A percentile compares a stretch with the other conserved stretches of the same genome.
These are phyloP conservation scores for Ptychoptera contaminata DNA, from an alignment of 2,888 invertebrate species.

Conservation along the genomic window DNA sequence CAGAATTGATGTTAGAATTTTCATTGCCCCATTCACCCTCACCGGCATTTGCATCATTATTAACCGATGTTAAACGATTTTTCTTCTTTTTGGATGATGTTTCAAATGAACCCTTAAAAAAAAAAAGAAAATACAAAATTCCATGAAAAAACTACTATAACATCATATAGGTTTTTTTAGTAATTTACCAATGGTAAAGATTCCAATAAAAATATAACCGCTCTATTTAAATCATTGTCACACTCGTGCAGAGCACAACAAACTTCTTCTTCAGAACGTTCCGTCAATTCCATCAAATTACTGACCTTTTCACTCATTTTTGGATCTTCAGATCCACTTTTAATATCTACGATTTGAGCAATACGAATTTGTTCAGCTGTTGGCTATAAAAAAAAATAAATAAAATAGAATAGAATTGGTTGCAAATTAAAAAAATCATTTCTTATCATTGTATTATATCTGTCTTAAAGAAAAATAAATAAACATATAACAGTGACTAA, in stretches of 20 bases:
- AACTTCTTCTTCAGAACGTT: slow-evolving; percentile 78
- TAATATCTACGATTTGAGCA: slow-evolving; percentile 64
- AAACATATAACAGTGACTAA: not conserved
- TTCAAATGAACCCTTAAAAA: slow-evolving; percentile 64
- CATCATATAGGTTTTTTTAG: not conserved
- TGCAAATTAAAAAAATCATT: not conserved
- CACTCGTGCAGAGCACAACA: slow-evolving; percentile 86
- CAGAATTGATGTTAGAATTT: slow-evolving; percentile 14
- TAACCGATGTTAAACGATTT: slow-evolving; percentile 47
- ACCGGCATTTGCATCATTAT: slow-evolving; percentile 34
- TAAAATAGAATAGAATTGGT: not conserved
- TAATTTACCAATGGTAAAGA: slow-evolving; percentile 29
- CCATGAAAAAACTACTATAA: not conserved
- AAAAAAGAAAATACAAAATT: slow-evolving; percentile 3
- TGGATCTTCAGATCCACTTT: slow-evolving; percentile 42
- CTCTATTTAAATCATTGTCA: slow-evolving; percentile 74
- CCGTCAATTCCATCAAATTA: slow-evolving; percentile 80
- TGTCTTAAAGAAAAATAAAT: not conserved
- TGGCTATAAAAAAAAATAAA: slow-evolving; percentile 36
- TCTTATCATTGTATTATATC: not conserved
- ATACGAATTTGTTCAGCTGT: slow-evolving; percentile 74
- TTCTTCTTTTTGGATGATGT: slow-evolving; percentile 78
- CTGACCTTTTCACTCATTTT: slow-evolving; percentile 54
- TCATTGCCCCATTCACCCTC: slow-evolving; percentile 30
- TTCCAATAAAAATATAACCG: slow-evolving; percentile 30